Base-by-base conservation (phyloP, 2,113 vertebrate species). In the Andinoacara biseriatus region DNA sequence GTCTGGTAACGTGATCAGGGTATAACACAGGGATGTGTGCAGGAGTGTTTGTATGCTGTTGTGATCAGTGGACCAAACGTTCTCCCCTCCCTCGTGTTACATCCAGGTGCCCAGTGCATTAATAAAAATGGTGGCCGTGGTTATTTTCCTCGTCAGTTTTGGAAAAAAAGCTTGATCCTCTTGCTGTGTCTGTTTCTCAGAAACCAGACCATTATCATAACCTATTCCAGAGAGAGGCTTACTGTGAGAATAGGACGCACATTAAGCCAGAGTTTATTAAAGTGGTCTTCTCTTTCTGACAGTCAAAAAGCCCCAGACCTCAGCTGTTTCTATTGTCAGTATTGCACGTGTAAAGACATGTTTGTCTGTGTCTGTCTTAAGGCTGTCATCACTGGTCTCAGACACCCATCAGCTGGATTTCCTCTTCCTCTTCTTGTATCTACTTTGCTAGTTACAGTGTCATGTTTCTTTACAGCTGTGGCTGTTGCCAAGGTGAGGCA, bases 371-470 rank as follows among this genome's bases (percentile, higher is more conserved):
- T 86, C 86, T 75, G 92, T 78, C 72, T 76, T 65, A 5, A n/a
- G 22, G 85, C 93, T 93, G 91, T 94, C 94, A 94, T 88, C 92
- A 83, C 89, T 58, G 82, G 74, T 84, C 84, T 93, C 91, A 91
- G 79, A 83, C 76, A n/a, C 3, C 67, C 82, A 81, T 87, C 93
- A 74, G 78, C 60, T 81, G 90, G 94, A 94, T 93, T 94, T 93
- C 84, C 94, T 90, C 80, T 63, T 57, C 80, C 82, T 58, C 81
- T 76, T 77, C 20, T 18, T 59, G 22, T 33, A 24, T 14, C 61
- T 35, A 8, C 65, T 35, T 80, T 54, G 86, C 80, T 86, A 85
- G 86, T 86, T 80, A 84, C 87, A 65, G 79, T 83, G 5, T 94
- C 84, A 10, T 61, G 84, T 93, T 94, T 91, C 92, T 80, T 83